Base-by-base conservation (phyloP, 2,888 invertebrate species). In the Lepidonotus clava region DNA sequence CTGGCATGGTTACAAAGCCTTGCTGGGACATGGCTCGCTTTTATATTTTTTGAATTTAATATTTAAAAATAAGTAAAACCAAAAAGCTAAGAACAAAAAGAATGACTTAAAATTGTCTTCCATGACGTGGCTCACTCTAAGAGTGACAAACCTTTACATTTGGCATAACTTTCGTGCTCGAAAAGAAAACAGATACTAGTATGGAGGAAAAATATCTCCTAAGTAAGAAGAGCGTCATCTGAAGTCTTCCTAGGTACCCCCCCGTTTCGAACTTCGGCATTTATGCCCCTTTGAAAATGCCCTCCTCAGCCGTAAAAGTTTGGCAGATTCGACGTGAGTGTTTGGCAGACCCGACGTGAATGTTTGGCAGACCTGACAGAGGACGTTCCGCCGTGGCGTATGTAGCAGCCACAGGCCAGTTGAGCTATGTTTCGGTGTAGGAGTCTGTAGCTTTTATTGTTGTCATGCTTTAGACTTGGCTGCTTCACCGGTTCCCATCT, bases 1-100 rank as follows among this genome's bases (percentile, higher is more conserved):
- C 80, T 80, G 80, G 80, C 80, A 80, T 80, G 80, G 80, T 80
- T 80, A 80, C 80, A 80, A 71, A 80, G 80, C 80, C 80, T 80
- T 80, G 80, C 80, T 80, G 80, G 80, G 80, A 80, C 80, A 80
- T 80, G 80, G 80, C 80, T 80, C 80, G 41, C 24, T 76, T 40
- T 76, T 76, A 36, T 61, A 61, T 24, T 61, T 18, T 61, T 5
- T 61, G 24, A 61, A 61, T n/a, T 61, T 32, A 32, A 61, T 61
- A 61, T 28, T 61, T 61, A 28, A 61, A 61, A 61, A n/a, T n/a
- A n/a, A n/a, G n/a, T n/a, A n/a, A n/a, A n/a, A n/a, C n/a, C n/a
- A n/a, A n/a, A n/a, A n/a, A n/a, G n/a, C n/a, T n/a, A n/a, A n/a
- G n/a, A n/a, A n/a, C n/a, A n/a, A n/a, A n/a, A n/a, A n/a, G n/a